Percentiles rank a stretch among this genome's conserved stretches.
phyloP scores from a whole-genome alignment of 2,113 vertebrate species.

The Xyrauchen texanus region DNA sequence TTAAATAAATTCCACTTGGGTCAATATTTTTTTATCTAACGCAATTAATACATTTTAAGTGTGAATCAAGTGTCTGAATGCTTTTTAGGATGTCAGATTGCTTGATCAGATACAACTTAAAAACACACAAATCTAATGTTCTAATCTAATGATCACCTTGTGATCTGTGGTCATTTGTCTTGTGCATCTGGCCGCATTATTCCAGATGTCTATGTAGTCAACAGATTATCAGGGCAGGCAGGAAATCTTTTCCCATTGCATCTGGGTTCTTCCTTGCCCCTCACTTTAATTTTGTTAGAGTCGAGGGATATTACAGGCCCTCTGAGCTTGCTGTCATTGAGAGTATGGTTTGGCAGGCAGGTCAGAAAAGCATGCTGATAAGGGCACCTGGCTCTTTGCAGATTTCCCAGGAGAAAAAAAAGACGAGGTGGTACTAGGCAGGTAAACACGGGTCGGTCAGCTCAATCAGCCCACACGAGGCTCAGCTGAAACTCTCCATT shows the following conservation, averaged over 20 bases:
- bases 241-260: conserved; percentile 65
- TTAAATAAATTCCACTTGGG: too few relatives aligned
- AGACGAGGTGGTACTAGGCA: conserved; percentile 65
- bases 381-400: conserved; percentile 72
- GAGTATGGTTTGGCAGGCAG: conserved; percentile 65
- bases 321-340: conserved; percentile 73
- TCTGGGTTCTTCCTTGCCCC: conserved; percentile 50
- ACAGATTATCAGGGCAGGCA: conserved; percentile 66
- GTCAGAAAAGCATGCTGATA: conserved; percentile 74
- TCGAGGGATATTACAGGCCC: conserved; percentile 72
- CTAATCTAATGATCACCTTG: not conserved
- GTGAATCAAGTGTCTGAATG: too few relatives aligned
- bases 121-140: not conserved
- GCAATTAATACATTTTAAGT: too few relatives aligned
- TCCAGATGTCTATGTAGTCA: conserved; percentile 11
- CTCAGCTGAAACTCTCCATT: conserved; percentile 64
- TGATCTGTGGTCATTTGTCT: not conserved
- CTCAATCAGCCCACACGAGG: conserved; percentile 56
- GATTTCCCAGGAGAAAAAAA: conserved; percentile 79
- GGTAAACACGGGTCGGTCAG: conserved; percentile 68
- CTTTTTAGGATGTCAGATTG: not conserved
- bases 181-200: conserved; percentile 7
- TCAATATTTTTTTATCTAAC: too few relatives aligned
- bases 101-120: not conserved
- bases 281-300: conserved; percentile 76